Evolutionary conservation across 1,140 invertebrate genomes (phyloP).

Genomic region (Calosoma granatense): DNA sequence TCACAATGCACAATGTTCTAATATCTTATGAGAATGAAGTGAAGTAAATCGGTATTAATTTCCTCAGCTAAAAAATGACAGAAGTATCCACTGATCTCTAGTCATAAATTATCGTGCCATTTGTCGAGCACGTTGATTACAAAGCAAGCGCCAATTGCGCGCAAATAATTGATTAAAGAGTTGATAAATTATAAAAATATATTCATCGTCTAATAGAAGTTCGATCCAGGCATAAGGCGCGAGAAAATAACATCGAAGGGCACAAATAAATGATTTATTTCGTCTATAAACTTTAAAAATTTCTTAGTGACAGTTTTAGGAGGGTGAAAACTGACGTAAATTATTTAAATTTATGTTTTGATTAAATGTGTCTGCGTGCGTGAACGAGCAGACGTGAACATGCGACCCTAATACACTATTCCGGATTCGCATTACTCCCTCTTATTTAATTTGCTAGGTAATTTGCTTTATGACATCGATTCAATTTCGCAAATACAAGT

Average conservation of each 20-base stretch:
- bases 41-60: too few relatives aligned
- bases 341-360: not conserved
- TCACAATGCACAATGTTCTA: too few relatives aligned
- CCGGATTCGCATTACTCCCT: not conserved
- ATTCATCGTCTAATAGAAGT: too few relatives aligned
- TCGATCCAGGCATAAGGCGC: too few relatives aligned
- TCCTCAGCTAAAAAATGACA: too few relatives aligned
- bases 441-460: not conserved
- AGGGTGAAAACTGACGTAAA: not conserved
- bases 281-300: not conserved
- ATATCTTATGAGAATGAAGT: too few relatives aligned
- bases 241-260: not conserved
- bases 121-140: too few relatives aligned
- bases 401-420: not conserved
- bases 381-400: not conserved
- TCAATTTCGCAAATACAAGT: not conserved
- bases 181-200: not conserved
- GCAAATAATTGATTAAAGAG: too few relatives aligned
- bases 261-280: not conserved
- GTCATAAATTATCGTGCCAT: too few relatives aligned
- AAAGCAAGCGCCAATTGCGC: too few relatives aligned
- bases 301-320: not conserved
- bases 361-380: not conserved
- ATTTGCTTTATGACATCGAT: not conserved
- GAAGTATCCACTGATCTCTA: too few relatives aligned